Conservation (phyloP, 92 coral and sea anemone genomes). For the Ricordea florida region DNA sequence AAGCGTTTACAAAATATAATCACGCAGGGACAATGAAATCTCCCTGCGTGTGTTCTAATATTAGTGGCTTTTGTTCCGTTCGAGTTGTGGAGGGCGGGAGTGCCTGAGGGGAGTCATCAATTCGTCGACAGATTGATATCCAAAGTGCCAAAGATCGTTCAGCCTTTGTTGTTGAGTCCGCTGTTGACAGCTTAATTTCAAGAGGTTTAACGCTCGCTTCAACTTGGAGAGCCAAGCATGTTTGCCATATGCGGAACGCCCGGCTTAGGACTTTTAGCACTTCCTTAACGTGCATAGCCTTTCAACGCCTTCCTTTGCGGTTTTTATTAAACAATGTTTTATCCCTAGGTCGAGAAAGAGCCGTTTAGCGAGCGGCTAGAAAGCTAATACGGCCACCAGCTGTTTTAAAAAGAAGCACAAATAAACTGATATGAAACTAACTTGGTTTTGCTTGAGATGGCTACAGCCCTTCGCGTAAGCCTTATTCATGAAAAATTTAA, state of each 20-base stretch:
- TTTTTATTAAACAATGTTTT: constrained; percentile 18
- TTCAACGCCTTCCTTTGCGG: constrained; percentile 35
- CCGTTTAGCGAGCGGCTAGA: constrained; percentile 46
- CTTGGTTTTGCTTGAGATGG: background rate
- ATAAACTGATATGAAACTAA: background rate
- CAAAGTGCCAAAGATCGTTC: constrained; percentile 49
- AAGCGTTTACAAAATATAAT: constrained; percentile 87
- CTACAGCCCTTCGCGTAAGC: constrained; percentile 4
- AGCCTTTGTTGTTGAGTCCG: constrained; percentile 32
- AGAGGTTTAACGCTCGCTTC: constrained; percentile 43
- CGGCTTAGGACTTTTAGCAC: constrained; percentile 26
- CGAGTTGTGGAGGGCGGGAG: constrained; percentile 65
- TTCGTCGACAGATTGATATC: constrained; percentile 42
- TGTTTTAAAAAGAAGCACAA: background rate
- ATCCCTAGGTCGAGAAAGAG: background rate
- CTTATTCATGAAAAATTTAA: constrained; percentile 5
- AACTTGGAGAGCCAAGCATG: constrained; percentile 26
- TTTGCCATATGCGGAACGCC: constrained; percentile 14
- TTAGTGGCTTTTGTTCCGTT: constrained; percentile 76
- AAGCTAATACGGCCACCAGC: constrained; percentile 27
- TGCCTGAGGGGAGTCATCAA: constrained; percentile 62
- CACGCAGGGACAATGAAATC: constrained; percentile 76
- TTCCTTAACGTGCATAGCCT: constrained; percentile 36
- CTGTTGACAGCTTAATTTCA: constrained; percentile 56
- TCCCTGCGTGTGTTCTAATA: constrained; percentile 67